Percentiles rank a stretch among this genome's conserved stretches.
Conservation (phyloP, 2,888 invertebrate genomes). For the Synanthedon tipuliformis region DNA sequence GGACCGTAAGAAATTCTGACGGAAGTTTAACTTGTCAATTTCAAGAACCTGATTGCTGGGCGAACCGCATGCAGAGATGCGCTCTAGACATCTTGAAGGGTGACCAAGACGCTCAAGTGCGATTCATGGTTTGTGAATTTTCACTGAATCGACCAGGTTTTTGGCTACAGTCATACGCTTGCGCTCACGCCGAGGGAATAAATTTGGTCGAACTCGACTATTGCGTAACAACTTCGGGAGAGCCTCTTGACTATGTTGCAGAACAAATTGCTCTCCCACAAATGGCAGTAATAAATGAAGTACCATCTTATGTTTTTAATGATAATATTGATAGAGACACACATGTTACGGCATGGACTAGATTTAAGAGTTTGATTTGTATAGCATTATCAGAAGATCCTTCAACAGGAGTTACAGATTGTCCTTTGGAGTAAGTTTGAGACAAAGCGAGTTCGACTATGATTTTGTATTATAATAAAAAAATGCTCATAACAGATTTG, state of each 20-base stretch:
- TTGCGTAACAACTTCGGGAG: conserved; percentile 33
- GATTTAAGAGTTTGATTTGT: conserved; percentile 35
- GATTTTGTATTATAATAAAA: too few relatives aligned
- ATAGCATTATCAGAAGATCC: conserved; percentile 37
- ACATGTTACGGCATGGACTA: conserved; percentile 19
- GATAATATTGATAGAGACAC: conserved; percentile 16
- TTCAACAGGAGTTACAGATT: conserved; percentile 28
- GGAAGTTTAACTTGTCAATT: conserved; percentile 39
- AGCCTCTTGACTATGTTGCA: conserved; percentile 31
- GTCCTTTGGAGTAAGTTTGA: conserved; percentile 12
- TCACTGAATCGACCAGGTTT: conserved; percentile 26
- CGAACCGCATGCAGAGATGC: conserved; percentile 53
- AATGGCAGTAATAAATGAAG: conserved; percentile 28
- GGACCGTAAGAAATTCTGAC: conserved; percentile 24
- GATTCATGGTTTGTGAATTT: conserved; percentile 55
- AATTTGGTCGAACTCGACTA: conserved; percentile 31
- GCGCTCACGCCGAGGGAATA: conserved; percentile 36
- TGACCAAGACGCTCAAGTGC: conserved; percentile 35
- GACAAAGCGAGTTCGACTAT: too few relatives aligned
- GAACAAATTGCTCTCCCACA: conserved; percentile 26
- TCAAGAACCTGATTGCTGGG: conserved; percentile 42
- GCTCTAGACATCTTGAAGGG: conserved; percentile 30
- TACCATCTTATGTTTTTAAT: conserved; percentile 47
- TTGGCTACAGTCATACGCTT: conserved; percentile 27
- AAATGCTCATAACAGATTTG: too few relatives aligned